A percentile compares a stretch with the other conserved stretches of the same genome.
phyloP scores from a whole-genome alignment of 2,797 vertebrate species.

The Ceyx erithaca region DNA sequence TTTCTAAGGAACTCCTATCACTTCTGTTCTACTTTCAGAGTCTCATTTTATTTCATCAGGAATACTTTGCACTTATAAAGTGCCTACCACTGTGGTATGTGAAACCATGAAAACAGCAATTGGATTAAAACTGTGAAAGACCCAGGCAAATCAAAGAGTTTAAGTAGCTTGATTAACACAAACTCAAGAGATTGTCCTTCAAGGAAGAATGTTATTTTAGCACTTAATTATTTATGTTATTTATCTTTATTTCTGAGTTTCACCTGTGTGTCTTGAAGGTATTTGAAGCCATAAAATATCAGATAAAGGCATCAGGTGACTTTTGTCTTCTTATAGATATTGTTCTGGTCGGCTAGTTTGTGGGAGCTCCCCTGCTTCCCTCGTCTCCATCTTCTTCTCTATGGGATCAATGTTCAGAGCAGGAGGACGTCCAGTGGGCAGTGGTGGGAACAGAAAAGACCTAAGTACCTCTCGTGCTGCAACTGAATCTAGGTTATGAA shows the following conservation, averaged over 20 bases:
- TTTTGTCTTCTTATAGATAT: background rate
- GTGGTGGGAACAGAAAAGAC: background rate
- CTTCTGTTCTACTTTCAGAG: slow-evolving; percentile 19
- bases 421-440: background rate
- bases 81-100: background rate
- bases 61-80: slow-evolving; percentile 1
- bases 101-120: background rate
- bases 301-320: background rate
- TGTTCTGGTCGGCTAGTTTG: background rate
- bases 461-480: background rate
- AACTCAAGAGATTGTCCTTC: background rate
- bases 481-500: background rate
- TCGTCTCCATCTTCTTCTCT: background rate
- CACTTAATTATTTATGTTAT: background rate
- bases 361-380: background rate
- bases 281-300: background rate
- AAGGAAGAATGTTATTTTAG: background rate
- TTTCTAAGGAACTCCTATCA: background rate
- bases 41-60: background rate
- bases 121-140: slow-evolving; percentile 12
- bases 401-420: background rate
- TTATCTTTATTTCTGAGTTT: background rate
- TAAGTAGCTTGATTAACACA: background rate
- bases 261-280: background rate
- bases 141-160: background rate